Conservation (phyloP, 1,140 invertebrate genomes). For the Drosophila murphyi region DNA sequence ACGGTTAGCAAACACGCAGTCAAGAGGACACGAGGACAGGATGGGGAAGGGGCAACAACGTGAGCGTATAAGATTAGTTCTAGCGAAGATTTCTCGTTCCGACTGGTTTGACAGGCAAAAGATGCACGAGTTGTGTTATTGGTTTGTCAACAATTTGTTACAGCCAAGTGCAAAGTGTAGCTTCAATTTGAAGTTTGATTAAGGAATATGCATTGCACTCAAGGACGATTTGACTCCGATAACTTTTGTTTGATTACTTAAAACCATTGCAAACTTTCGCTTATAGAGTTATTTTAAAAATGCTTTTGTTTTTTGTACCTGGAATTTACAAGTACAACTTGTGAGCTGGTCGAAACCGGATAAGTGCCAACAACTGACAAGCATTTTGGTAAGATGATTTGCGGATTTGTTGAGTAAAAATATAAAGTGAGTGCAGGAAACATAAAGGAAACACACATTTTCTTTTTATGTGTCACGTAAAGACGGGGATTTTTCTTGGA, state of each 20-base stretch:
- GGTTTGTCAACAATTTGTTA: constrained; percentile 44
- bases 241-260: constrained; percentile 10
- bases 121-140: constrained; percentile 34
- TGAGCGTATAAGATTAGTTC: constrained; percentile 20
- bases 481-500: too few relatives aligned
- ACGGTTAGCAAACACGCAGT: constrained; percentile 42
- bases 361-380: too few relatives aligned
- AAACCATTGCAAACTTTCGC: background rate
- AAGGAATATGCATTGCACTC: constrained; percentile 13
- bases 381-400: too few relatives aligned
- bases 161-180: constrained; percentile 26
- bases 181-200: constrained; percentile 19
- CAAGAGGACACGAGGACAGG: background rate
- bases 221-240: background rate
- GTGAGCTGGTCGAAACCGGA: too few relatives aligned
- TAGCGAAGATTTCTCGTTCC: constrained; percentile 21
- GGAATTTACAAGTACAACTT: background rate
- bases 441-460: too few relatives aligned
- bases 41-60: background rate
- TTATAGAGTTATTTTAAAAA: background rate
- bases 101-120: constrained; percentile 6
- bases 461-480: too few relatives aligned
- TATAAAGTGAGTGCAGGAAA: background rate
- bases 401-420: background rate
- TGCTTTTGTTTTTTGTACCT: background rate